Conservation (phyloP, 2,113 vertebrate species). For the Macquaria ambigua region DNA sequence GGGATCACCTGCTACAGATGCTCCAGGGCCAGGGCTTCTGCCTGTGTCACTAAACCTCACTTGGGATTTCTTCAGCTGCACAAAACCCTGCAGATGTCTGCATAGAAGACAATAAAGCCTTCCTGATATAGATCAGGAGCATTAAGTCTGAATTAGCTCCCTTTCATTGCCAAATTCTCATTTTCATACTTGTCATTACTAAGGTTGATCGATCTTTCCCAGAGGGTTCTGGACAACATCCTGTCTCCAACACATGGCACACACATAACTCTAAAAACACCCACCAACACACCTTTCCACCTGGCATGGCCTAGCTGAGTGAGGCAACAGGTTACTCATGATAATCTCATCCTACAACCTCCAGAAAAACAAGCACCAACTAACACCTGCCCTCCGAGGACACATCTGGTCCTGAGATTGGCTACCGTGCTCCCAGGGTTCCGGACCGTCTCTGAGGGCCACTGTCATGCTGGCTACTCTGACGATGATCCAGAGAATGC, state of each 20-base stretch:
- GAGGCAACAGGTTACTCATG: slow-evolving; percentile 72
- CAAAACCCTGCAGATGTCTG: slow-evolving; percentile 33
- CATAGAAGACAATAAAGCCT: not conserved
- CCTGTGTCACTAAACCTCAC: slow-evolving; percentile 45
- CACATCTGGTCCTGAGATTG: slow-evolving; percentile 54
- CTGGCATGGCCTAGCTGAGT: slow-evolving; percentile 37
- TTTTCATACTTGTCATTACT: not conserved
- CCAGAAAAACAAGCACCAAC: slow-evolving; percentile 76
- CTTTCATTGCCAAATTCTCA: not conserved
- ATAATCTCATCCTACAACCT: slow-evolving; percentile 72
- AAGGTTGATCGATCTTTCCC: not conserved
- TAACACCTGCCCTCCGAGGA: slow-evolving; percentile 65
- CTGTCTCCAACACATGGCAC: slow-evolving; percentile 3
- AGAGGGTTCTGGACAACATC: slow-evolving; percentile 27
- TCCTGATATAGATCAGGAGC: not conserved
- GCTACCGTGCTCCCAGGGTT: slow-evolving; percentile 35
- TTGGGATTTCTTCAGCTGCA: slow-evolving; percentile 32
- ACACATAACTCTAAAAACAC: slow-evolving; percentile 17
- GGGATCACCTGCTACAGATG: slow-evolving; percentile 77
- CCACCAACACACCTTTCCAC: slow-evolving; percentile 25
- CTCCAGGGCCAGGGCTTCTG: slow-evolving; percentile 22
- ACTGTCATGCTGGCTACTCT: slow-evolving; percentile 51
- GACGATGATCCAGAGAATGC: slow-evolving; percentile 70
- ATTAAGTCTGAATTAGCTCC: not conserved
- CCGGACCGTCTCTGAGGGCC: slow-evolving; percentile 64